phyloP scores from a whole-genome alignment of 30 jellyfish, hydroid and myxozoan genomes.

The Rhopilema esculentum region DNA sequence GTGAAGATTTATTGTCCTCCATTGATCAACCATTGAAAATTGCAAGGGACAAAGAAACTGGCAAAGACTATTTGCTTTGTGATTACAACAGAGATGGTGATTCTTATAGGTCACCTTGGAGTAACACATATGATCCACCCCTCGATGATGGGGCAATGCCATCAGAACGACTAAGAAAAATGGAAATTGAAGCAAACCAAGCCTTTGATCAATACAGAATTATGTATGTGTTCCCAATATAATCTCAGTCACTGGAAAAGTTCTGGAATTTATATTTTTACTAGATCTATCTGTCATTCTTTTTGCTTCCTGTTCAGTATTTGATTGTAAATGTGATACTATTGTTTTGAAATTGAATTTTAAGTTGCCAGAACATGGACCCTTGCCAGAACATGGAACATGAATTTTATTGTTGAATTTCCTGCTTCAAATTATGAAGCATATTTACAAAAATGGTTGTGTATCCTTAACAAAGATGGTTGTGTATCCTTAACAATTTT shows the following conservation, averaged over 20 bases:
- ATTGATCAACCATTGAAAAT: constrained; percentile 98
- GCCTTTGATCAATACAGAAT: constrained; percentile 99
- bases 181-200: constrained; percentile 94
- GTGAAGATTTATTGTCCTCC: constrained; percentile 95
- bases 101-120: constrained; percentile 99
- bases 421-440: no score
- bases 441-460: no score
- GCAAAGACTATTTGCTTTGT: constrained; percentile 95
- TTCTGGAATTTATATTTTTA: no score
- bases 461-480: background rate
- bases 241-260: background rate
- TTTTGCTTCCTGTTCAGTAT: no score
- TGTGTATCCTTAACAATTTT: no score
- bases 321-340: no score
- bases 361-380: no score
- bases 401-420: no score
- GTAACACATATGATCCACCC: constrained; percentile 98
- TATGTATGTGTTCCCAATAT: constrained; percentile 62
- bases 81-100: constrained; percentile 99
- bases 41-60: constrained; percentile 97
- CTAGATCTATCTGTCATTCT: no score
- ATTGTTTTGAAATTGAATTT: no score
- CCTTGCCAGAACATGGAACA: no score
- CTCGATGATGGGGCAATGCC: constrained; percentile 99
- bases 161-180: constrained; percentile 90